Percentiles rank a stretch among this genome's conserved stretches.
These are phyloP conservation scores for Rana temporaria DNA, from an alignment of 2,113 vertebrate genomes.

Conservation along the genomic window DNA sequence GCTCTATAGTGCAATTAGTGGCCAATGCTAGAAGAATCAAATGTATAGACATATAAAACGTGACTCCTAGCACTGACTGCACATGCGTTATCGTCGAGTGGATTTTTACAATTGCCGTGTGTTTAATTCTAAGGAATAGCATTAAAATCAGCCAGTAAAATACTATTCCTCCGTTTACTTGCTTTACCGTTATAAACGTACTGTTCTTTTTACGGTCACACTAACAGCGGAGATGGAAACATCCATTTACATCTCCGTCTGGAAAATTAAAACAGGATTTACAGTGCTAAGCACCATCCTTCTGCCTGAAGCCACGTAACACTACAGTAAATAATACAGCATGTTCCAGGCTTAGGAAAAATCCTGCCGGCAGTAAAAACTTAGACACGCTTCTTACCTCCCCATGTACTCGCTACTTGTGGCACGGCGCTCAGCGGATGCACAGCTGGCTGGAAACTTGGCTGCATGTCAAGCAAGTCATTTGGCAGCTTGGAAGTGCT, in stretches of 20 bases:
- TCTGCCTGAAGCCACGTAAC: neutral
- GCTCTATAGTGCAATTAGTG: too few relatives aligned
- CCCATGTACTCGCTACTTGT: conserved; percentile 90
- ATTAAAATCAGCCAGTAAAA: too few relatives aligned
- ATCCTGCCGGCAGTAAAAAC: neutral
- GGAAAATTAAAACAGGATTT: neutral
- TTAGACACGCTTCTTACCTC: conserved; percentile 79
- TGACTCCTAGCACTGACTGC: too few relatives aligned
- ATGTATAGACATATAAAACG: too few relatives aligned
- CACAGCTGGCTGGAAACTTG: conserved; percentile 87
- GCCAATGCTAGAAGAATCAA: too few relatives aligned
- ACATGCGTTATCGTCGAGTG: too few relatives aligned
- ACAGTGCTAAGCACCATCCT: neutral
- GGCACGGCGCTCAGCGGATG: conserved; percentile 80
- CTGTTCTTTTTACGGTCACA: too few relatives aligned
- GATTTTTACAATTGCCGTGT: too few relatives aligned
- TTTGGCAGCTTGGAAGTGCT: conserved; percentile 91
- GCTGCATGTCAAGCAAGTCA: conserved; percentile 93
- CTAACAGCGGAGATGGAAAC: too few relatives aligned
- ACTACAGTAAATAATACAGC: neutral
- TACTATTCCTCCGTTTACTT: too few relatives aligned
- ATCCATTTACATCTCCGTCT: neutral
- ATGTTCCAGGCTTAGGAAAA: conserved; percentile 4
- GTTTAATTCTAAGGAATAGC: too few relatives aligned
- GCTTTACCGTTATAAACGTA: too few relatives aligned